phyloP scores from a whole-genome alignment of 2,113 vertebrate species.

The Odontesthes bonariensis region DNA sequence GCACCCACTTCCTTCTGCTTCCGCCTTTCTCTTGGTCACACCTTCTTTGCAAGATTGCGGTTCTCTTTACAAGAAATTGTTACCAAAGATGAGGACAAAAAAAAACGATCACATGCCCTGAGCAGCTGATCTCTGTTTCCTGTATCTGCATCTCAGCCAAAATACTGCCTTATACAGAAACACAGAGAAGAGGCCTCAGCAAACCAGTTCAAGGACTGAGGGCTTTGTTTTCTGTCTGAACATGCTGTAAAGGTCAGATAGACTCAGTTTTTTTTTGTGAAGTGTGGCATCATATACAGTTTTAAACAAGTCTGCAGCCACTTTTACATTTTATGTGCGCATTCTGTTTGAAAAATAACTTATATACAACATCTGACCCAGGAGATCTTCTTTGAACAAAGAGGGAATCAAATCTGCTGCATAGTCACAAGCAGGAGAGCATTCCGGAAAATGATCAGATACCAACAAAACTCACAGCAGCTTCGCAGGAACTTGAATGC shows the following conservation, averaged over 20 bases:
- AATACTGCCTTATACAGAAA: slow-evolving; percentile 75
- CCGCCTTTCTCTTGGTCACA: slow-evolving; percentile 75
- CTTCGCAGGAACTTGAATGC: slow-evolving; percentile 10
- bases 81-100: slow-evolving; percentile 78
- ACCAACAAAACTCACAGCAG: slow-evolving; percentile 5
- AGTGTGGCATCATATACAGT: background rate
- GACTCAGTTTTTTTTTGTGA: background rate
- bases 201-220: slow-evolving; percentile 67
- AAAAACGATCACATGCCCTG: slow-evolving; percentile 72
- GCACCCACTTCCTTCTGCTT: slow-evolving; percentile 81
- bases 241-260: slow-evolving; percentile 30
- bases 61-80: slow-evolving; percentile 82
- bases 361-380: background rate
- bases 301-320: background rate
- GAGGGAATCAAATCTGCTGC: background rate
- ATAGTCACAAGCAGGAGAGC: background rate
- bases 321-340: background rate
- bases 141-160: slow-evolving; percentile 78
- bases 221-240: slow-evolving; percentile 41
- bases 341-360: background rate
- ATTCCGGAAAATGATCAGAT: slow-evolving; percentile 16
- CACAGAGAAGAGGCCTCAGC: slow-evolving; percentile 51
- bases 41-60: slow-evolving; percentile 75
- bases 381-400: background rate
- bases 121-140: slow-evolving; percentile 83